A percentile compares a stretch with the other conserved stretches of the same genome.
phyloP scores from a whole-genome alignment of 2,888 invertebrate genomes.

The Ephialtes manifestator region DNA sequence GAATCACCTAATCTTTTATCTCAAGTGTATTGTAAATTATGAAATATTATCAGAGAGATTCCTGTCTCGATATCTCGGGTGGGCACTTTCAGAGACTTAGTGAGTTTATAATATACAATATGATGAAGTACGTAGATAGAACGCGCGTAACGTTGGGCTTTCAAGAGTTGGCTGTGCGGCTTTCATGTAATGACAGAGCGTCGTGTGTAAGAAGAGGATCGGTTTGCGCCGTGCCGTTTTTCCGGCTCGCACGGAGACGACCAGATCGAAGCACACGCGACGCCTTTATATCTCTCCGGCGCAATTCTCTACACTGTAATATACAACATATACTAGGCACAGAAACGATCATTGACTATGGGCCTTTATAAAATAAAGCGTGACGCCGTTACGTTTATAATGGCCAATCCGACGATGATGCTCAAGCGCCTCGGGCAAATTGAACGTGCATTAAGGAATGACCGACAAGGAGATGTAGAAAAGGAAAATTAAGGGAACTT shows the following conservation, averaged over 20 bases:
- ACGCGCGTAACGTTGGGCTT: constrained; percentile 46
- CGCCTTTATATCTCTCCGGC: constrained; percentile 37
- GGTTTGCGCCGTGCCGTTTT: constrained; percentile 37
- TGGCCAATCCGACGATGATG: constrained; percentile 66
- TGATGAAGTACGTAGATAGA: constrained; percentile 24
- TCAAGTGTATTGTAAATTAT: background rate
- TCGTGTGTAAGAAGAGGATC: constrained; percentile 56
- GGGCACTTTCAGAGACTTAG: constrained; percentile 21
- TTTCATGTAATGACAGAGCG: constrained; percentile 58
- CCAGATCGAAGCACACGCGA: constrained; percentile 59
- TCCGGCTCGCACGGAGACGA: constrained; percentile 44
- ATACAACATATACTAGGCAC: constrained; percentile 51
- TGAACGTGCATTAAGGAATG: constrained; percentile 2
- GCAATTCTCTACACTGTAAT: constrained; percentile 29
- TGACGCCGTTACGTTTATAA: constrained; percentile 71
- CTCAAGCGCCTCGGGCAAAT: constrained; percentile 38
- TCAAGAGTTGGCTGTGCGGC: constrained; percentile 35
- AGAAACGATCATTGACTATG: constrained; percentile 73
- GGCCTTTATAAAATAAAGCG: constrained; percentile 75
- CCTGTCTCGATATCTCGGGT: constrained; percentile 7
- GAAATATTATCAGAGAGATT: constrained; percentile 8
- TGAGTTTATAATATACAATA: constrained; percentile 49
- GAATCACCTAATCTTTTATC: background rate
- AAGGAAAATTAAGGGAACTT: background rate
- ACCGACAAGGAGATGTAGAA: constrained; percentile 5